Base-by-base conservation (phyloP, 2,888 invertebrate species). In the Drosophila rellima region DNA sequence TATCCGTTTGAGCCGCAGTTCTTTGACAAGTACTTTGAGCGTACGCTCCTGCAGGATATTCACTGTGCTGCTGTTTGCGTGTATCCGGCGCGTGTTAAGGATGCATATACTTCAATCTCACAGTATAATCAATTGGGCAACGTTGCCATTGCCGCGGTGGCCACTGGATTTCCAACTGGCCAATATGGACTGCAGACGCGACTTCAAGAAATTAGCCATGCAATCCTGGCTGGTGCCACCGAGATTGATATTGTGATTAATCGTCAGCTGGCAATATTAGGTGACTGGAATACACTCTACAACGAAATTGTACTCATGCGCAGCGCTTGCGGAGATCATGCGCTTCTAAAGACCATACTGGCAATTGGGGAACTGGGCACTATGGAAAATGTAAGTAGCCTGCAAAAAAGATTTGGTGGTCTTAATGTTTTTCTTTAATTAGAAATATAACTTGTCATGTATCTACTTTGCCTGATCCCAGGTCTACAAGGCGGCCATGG, bases 161-260 rank as follows among this genome's bases (percentile, higher is more conserved):
- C 99, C 11, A 98, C 97, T 29, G 99, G 98, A 11, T 99, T 99
- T 93, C 99, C 99, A 11, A 95, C 96, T 64, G 99, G 99, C 0
- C 96, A 98, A 88, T 97, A 96, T 90, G 95, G 96, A 1, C 89
- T 99, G 48, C 93, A 95, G 85, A 95, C 96, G 2, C 95, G 98
- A 56, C 91, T 99, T 8, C 94, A 95, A 55, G 99, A 99, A 93
- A 98, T 99, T 17, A 92, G 94, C 74, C 94, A 94, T 90, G 97
- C 98, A 0, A 95, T 98, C 8, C 93, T 93, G 50, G 94, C 94
- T 82, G 99, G 99, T 4, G 99, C 99, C 0, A 95, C 94, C 15
- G 99, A 99, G 93, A 97, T 99, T 88, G 99, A 99, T 92, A 95
- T 99, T 74, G 99, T 99, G 0, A 95, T 99, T 59, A 97, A 98